Evolutionary conservation across 2,113 vertebrate genomes (phyloP), one percentile per base, ranked within the genome.

Genomic region (Peucedramus taeniatus): DNA sequence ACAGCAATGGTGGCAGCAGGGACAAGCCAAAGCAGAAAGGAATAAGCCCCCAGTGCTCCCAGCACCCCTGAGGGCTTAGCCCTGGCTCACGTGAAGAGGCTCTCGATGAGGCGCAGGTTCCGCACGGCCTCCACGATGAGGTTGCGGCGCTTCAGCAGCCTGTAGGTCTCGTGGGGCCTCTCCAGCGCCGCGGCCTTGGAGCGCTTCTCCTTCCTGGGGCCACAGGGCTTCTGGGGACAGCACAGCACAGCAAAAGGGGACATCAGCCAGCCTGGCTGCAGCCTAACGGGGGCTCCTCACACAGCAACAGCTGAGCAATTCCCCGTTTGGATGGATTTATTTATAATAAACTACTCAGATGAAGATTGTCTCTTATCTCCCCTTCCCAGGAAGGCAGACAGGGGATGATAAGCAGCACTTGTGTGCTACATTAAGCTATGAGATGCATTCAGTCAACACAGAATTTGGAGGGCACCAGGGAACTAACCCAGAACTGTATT

Each of bases 81-180:
- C 49, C 39, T 1, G 37, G 30, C 99, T 99, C 94, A 99, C 99
- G 97, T 98, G 98, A 98, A 99, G 40, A 99, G 94, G 69, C 99
- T 99, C 85, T 99, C 99, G 6, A 99, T 98, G 22, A 99, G 93
- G 94, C 98, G 98, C 28, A 98, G 97, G 97, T 97, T 99, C 57
- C 97, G 97, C 60, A 99, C 98, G 0, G 99, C 98, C 89, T 99
- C 99, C 7, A 99, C 98, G 30, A 99, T 99, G 88, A 99, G 97
- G 66, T 99, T 99, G 74, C 99, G 98, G 83, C 99, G 99, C 65
- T 98, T 99, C 64, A 99, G 95, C 57, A 99, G 97, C 13, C 99
- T 97, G 92, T 99, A 99, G 0, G 99, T 99, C 96, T 99, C 98
- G 1, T 98, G 98, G 16, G 97, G 96, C 13, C 97, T 95, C 82